Base-by-base conservation (phyloP, 2,888 invertebrate genomes). In the Nemotelus pantherinus region DNA sequence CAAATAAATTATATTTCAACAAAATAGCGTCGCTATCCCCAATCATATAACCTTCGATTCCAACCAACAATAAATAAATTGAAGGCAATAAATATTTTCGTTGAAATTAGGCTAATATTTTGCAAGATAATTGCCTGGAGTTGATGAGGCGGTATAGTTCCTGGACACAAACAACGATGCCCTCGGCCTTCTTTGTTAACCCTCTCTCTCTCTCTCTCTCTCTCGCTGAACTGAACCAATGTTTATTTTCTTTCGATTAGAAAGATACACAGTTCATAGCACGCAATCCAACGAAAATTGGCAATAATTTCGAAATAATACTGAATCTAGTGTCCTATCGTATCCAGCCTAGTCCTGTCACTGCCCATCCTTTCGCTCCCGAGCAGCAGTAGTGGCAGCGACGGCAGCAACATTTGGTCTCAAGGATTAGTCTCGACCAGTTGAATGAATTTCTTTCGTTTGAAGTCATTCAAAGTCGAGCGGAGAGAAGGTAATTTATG, bases 401-500 rank as follows among this genome's bases (percentile, higher is more conserved):
- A 25, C 25, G 25, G 25, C 25, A 25, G 25, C 25, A 25, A 1
- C 25, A 25, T 25, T 25, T 25, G 25, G 25, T 25, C 25, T 25
- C 25, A 25, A 25, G 25, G 25, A 25, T 25, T 25, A 25, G 25
- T 25, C 25, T 25, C 25, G 25, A 25, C 25, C 44, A 70, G 9
- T 68, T 50, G 25, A 53, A 41, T 70, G 53, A 55, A 55, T 70
- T 70, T 70, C 53, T 70, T 70, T 70, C 70, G 55, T 55, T 70
- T 55, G 53, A 74, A 74, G 60, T 60, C 74, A 60, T 74, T 74
- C 74, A 74, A 76, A 76, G 53, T 64, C 53, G 55, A 76, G 25
- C 1, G 25, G 25, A 53, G 55, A 55, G 50, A 67, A 81, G 81
- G 82, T 81, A 82, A 82, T 82, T 82, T 82, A 82, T 82, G 81